These are phyloP conservation scores for Meda fulgida DNA, from an alignment of 2,797 vertebrate species.

Conservation along the genomic window DNA sequence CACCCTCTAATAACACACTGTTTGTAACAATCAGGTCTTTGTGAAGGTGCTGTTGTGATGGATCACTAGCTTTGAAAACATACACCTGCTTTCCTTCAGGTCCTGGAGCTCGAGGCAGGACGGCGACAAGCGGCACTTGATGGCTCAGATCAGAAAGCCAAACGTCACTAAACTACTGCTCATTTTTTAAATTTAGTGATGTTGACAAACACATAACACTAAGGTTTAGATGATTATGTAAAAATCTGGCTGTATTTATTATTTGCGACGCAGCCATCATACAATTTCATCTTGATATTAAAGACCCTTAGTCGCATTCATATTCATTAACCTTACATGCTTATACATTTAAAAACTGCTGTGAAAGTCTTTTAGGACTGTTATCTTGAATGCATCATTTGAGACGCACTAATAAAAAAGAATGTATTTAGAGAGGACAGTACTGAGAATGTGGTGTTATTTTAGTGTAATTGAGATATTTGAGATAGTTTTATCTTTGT, in stretches of 20 bases:
- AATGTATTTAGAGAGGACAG: too few species aligned
- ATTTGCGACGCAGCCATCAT: background rate
- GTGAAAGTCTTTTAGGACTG: background rate
- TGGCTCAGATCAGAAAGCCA: background rate
- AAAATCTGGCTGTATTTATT: background rate
- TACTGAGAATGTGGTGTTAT: too few species aligned
- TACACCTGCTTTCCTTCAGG: slow-evolving; percentile 92
- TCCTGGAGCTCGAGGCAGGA: background rate
- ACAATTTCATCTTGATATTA: background rate
- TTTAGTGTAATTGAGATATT: too few species aligned
- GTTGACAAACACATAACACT: background rate
- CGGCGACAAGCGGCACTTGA: background rate
- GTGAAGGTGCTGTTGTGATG: slow-evolving; percentile 76
- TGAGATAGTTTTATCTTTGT: too few species aligned
- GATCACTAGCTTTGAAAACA: slow-evolving; percentile 87
- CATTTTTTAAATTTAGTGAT: too few species aligned
- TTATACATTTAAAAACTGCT: background rate
- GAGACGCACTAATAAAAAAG: too few species aligned
- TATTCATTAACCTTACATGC: background rate
- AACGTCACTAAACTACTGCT: background rate
- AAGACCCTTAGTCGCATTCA: background rate
- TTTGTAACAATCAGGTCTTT: slow-evolving; percentile 73
- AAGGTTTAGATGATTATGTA: too few species aligned
- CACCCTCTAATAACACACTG: slow-evolving; percentile 86
- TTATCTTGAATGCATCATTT: too few species aligned